Evolutionary conservation across 2,113 vertebrate genomes (phyloP).

Genomic region (Xenopus tropicalis): DNA sequence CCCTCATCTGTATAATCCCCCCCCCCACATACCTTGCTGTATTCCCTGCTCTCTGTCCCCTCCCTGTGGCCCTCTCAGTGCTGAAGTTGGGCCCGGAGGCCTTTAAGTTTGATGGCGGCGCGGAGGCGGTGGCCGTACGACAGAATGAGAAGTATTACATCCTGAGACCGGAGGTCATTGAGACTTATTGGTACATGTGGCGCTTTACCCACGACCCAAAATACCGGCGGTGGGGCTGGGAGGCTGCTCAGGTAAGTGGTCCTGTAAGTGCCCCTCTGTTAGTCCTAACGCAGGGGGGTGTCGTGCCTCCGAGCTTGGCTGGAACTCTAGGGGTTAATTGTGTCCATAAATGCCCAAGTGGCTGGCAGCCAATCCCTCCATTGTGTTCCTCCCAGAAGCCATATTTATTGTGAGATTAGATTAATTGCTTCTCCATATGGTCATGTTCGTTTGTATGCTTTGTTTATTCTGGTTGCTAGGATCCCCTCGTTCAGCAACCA

Average conservation of each 20-base stretch:
- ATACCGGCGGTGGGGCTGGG: slow-evolving; percentile 97
- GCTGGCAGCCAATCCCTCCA: no score
- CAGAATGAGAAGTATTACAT: slow-evolving; percentile 99
- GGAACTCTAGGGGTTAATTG: no score
- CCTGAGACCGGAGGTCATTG: slow-evolving; percentile 93
- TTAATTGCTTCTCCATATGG: no score
- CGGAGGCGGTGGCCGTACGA: slow-evolving; percentile 90
- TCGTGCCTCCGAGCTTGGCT: no score
- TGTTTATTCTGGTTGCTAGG: no score
- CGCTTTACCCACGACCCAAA: slow-evolving; percentile 96
- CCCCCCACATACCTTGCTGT: neutral
- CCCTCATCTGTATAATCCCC: neutral
- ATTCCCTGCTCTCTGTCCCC: neutral
- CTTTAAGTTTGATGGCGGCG: slow-evolving; percentile 94
- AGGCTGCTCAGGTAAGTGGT: slow-evolving; percentile 83
- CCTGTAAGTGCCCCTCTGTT: neutral
- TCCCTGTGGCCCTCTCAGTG: slow-evolving; percentile 60
- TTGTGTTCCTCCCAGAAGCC: no score
- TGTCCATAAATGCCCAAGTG: no score
- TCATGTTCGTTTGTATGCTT: no score
- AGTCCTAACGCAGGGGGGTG: no score
- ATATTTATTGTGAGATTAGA: no score
- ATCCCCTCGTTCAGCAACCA: no score
- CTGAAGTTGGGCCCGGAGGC: slow-evolving; percentile 95
- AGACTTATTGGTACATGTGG: slow-evolving; percentile 99